Percentiles rank a stretch among this genome's conserved stretches.
These are phyloP conservation scores for Ichneumoninae sp. DNA, from an alignment of 2,888 invertebrate species.

Conservation along the genomic window DNA sequence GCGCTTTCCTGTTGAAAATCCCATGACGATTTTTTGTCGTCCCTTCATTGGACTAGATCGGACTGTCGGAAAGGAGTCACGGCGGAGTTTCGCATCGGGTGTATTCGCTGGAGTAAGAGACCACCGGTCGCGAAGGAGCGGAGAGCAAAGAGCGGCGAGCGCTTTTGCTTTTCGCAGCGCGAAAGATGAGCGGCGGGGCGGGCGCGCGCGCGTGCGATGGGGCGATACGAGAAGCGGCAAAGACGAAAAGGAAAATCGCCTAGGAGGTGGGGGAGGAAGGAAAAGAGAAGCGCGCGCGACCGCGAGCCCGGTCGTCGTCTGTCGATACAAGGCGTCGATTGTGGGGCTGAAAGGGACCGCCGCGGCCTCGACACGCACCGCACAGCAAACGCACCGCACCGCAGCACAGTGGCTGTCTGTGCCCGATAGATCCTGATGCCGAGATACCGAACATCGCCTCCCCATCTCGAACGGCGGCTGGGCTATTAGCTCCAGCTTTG, in stretches of 20 bases:
- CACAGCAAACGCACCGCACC: slow-evolving; percentile 65
- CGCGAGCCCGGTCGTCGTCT: slow-evolving; percentile 71
- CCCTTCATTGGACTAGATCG: not conserved
- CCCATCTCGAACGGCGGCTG: slow-evolving; percentile 76
- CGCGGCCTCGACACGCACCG: slow-evolving; percentile 68
- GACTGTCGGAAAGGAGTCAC: not conserved
- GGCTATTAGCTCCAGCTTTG: slow-evolving; percentile 83
- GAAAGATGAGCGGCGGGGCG: slow-evolving; percentile 63
- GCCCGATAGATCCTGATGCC: slow-evolving; percentile 82
- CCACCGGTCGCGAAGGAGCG: slow-evolving; percentile 64
- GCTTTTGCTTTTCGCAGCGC: slow-evolving; percentile 66
- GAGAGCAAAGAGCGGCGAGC: slow-evolving; percentile 48
- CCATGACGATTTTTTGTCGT: not conserved
- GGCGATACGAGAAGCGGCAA: slow-evolving; percentile 80
- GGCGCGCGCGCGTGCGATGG: slow-evolving; percentile 78
- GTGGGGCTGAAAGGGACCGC: slow-evolving; percentile 79
- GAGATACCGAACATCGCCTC: slow-evolving; percentile 80
- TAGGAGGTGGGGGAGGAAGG: slow-evolving; percentile 49
- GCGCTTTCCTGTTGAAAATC: not conserved
- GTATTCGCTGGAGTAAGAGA: slow-evolving; percentile 12
- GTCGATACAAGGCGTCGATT: slow-evolving; percentile 84
- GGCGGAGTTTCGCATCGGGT: not conserved
- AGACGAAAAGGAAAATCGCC: slow-evolving; percentile 79
- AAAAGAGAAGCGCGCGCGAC: slow-evolving; percentile 67
- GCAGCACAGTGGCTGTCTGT: slow-evolving; percentile 74